These are phyloP conservation scores for Leucosticte australis DNA, from an alignment of 2,113 vertebrate species.

Conservation along the genomic window DNA sequence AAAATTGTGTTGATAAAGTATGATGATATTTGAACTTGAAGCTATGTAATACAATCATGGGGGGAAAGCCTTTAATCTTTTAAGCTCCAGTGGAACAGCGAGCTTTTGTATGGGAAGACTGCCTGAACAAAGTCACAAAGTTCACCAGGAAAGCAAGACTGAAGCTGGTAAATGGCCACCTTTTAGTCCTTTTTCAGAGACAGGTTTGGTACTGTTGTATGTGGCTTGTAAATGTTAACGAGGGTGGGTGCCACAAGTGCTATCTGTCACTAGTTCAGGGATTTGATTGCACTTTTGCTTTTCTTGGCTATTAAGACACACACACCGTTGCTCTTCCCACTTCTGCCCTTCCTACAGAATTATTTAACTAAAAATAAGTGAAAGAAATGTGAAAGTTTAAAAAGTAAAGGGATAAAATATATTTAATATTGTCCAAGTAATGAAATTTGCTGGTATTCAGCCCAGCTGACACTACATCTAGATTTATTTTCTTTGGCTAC, in stretches of 20 bases:
- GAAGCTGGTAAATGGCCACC: constrained; percentile 25
- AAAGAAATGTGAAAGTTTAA: constrained; percentile 69
- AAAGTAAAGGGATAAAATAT: constrained; percentile 53
- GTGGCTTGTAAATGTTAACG: not conserved
- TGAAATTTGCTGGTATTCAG: constrained; percentile 51
- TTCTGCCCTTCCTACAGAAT: constrained; percentile 42
- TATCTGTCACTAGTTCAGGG: constrained; percentile 71
- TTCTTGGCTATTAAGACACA: constrained; percentile 57
- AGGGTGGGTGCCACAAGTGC: constrained; percentile 42
- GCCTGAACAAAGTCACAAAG: constrained; percentile 41
- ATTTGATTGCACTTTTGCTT: constrained; percentile 75
- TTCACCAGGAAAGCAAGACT: not conserved
- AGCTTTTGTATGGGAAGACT: constrained; percentile 5
- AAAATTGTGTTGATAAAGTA: constrained; percentile 53
- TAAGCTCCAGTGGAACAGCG: not conserved
- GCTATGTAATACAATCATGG: constrained; percentile 50
- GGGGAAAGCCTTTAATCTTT: constrained; percentile 22
- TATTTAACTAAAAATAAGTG: constrained; percentile 69
- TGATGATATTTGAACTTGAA: constrained; percentile 71
- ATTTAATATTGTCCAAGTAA: constrained; percentile 46
- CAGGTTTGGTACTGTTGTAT: constrained; percentile 33
- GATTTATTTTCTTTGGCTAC: constrained; percentile 29
- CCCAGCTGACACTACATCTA: constrained; percentile 29
- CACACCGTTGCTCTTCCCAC: not conserved
- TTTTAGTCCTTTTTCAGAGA: constrained; percentile 29